Percentiles rank a stretch among this genome's conserved stretches.
Evolutionary conservation across 1,140 invertebrate species (phyloP).

Genomic region (Drosophila pruinosa): DNA sequence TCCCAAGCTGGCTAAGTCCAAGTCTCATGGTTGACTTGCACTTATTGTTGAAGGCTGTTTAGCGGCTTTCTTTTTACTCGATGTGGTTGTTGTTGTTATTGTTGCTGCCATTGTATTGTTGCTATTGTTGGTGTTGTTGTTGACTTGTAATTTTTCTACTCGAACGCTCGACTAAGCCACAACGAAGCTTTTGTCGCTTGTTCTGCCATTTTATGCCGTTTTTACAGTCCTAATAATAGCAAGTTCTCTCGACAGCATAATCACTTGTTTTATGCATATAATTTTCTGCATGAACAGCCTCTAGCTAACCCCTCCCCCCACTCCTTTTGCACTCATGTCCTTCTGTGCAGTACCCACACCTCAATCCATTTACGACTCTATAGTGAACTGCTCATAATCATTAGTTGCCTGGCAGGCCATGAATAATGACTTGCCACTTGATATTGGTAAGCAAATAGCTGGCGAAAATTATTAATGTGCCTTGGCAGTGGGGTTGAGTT

Average conservation of each 20-base stretch:
- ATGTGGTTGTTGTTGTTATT: background rate
- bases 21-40: constrained; percentile 37
- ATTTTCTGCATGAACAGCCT: constrained; percentile 78
- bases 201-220: constrained; percentile 44
- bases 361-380: background rate
- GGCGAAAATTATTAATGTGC: constrained; percentile 73
- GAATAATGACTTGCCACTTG: constrained; percentile 77
- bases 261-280: constrained; percentile 80
- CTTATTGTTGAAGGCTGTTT: constrained; percentile 45
- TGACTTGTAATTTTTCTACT: constrained; percentile 49
- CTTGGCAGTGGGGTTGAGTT: constrained; percentile 5
- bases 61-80: constrained; percentile 22
- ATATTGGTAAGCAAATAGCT: constrained; percentile 73
- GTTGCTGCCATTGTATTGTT: background rate
- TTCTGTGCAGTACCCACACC: constrained; percentile 2
- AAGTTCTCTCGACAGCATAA: constrained; percentile 71
- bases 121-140: constrained; percentile 1
- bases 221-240: constrained; percentile 59
- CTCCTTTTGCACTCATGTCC: background rate
- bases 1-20: constrained; percentile 22
- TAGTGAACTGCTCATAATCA: constrained; percentile 66
- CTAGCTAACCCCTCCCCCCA: constrained; percentile 6
- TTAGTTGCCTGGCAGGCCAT: constrained; percentile 67
- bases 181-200: constrained; percentile 45
- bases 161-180: constrained; percentile 37